Evolutionary conservation across 2,888 invertebrate species (phyloP).

Genomic region (Crioceris asparagi): DNA sequence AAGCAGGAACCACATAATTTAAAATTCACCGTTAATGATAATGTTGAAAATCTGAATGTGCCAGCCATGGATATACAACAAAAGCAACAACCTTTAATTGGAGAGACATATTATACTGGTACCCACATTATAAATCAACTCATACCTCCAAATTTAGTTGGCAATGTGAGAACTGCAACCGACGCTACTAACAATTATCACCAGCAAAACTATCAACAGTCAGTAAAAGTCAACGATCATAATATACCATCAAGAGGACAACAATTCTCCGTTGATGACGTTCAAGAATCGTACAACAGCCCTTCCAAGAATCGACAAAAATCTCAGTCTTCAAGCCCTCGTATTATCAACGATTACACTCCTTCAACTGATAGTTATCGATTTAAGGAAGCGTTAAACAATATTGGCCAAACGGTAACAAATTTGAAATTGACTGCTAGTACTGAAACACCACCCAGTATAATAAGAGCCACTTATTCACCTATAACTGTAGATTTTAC

Average conservation of each 20-base stretch:
- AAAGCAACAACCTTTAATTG: not conserved
- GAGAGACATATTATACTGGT: not conserved
- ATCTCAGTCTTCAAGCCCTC: not conserved
- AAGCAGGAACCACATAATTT: not conserved
- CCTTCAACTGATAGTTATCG: not conserved
- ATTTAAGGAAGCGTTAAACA: too few species aligned
- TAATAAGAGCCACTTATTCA: not conserved
- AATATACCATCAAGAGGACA: not conserved
- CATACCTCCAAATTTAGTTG: not conserved
- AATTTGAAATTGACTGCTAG: too few species aligned
- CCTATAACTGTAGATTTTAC: not conserved
- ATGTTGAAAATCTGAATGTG: not conserved
- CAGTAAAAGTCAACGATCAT: not conserved
- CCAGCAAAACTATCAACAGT: not conserved
- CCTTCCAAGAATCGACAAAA: not conserved
- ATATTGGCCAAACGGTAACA: too few species aligned
- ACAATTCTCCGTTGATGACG: too few species aligned
- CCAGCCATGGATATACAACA: not conserved
- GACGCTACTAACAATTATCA: not conserved
- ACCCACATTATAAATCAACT: too few species aligned
- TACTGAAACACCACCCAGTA: not conserved
- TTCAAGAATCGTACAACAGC: not conserved
- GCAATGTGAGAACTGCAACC: not conserved
- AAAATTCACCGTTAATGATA: not conserved
- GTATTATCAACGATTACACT: not conserved